Evolutionary conservation across 1,140 invertebrate species (phyloP), one percentile per base, ranked within the genome.

Genomic region (Meloidogyne exigua): DNA sequence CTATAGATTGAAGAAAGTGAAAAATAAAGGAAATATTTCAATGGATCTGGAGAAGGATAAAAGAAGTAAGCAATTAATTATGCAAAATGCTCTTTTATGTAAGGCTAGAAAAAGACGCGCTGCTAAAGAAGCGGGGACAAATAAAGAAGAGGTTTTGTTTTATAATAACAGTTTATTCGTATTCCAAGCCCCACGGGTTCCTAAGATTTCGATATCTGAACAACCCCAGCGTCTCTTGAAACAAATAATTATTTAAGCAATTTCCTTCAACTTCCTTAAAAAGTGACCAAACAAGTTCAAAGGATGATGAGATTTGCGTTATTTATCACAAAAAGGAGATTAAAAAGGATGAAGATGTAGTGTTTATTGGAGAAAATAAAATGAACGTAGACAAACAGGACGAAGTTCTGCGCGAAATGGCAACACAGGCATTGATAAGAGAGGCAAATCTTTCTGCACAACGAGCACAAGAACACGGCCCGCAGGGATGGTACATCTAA

Each of bases 401-500:
- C 1, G n/a, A 21, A n/a, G n/a, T 9, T 9, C 49, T 57, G 5
- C 18, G 49, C 1, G 49, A n/a, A 57, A 57, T 57, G 49, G 49
- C 49, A 57, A 57, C 18, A 57, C 49, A 57, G n/a, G 18, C 49
- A 7, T 57, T 57, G n/a, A 9, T 57, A n/a, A 7, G 49, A n/a
- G 49, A 57, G 7, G 49, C 49, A n/a, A 57, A 57, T 57, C 49
- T 32, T 44, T 70, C 68, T 1, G 68, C 68, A n/a, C 68, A 44
- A 0, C 15, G 68, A 18, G 68, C 68, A 18, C 4, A 44, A 9
- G 42, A 26, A 26, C 44, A 70, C 28, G 68, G 68, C 10, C 68
- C 68, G 9, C 68, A 70, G n/a, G 68, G 68, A 70, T 70, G 68
- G 68, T 70, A 70, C 10, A 21, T 10, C 26, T 42, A 18, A 44